These are phyloP conservation scores for Chromoteleia sp. DNA, from an alignment of 2,888 invertebrate species.

Conservation along the genomic window DNA sequence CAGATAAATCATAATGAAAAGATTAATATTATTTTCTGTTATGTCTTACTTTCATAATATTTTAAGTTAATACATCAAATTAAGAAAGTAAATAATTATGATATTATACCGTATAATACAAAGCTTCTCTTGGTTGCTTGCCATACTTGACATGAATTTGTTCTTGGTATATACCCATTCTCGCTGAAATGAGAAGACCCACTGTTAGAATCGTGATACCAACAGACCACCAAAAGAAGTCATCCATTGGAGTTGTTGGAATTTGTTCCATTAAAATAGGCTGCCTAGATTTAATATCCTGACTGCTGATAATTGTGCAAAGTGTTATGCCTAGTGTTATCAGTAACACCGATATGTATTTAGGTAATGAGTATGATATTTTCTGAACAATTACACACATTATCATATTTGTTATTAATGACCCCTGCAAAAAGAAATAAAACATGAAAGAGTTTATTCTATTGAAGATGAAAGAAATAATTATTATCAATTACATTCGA, in stretches of 20 bases:
- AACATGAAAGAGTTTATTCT: background rate
- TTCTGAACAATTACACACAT: conserved; percentile 96
- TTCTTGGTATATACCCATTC: conserved; percentile 98
- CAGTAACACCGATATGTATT: conserved; percentile 96
- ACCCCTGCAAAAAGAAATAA: conserved; percentile 88
- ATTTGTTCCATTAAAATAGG: conserved; percentile 82
- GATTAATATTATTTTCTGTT: too few species aligned
- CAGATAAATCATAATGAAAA: too few species aligned
- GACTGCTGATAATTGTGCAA: conserved; percentile 95
- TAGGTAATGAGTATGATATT: conserved; percentile 91
- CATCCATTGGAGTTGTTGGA: conserved; percentile 83
- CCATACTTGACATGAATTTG: conserved; percentile 92
- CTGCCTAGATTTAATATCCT: conserved; percentile 87
- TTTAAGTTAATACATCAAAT: too few species aligned
- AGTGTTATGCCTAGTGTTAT: conserved; percentile 96
- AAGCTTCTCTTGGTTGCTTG: conserved; percentile 95
- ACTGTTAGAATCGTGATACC: conserved; percentile 94
- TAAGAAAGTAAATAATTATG: conserved; percentile 1
- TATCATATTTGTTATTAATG: conserved; percentile 97
- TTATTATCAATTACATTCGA: too few species aligned
- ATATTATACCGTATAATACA: conserved; percentile 90
- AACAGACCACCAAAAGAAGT: conserved; percentile 88
- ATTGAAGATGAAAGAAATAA: background rate
- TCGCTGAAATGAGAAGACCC: conserved; percentile 95
- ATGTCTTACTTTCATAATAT: too few species aligned